Evolutionary conservation across 2,797 vertebrate genomes (phyloP), one percentile per base, ranked within the genome.

Genomic region (Chromobotia macracanthus): DNA sequence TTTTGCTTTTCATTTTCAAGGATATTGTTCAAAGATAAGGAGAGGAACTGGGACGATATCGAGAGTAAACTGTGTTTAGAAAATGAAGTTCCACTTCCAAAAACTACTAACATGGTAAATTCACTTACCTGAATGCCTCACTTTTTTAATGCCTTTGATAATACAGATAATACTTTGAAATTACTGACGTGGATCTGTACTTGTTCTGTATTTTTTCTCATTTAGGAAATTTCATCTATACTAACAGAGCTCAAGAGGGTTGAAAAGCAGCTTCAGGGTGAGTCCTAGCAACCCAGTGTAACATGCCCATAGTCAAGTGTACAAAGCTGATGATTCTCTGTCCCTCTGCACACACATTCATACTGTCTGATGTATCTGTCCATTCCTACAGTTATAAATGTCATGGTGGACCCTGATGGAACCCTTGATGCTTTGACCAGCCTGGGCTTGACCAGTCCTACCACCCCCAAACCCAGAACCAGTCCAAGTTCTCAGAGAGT

Each of bases 321-420:
- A 63, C 1, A 9, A 81, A 64, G 38, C 68, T n/a, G 31, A 23
- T 21, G 11, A 41, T 72, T 44, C 3, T 48, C 58, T 58, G 15
- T 48, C 38, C 15, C 25, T 7, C 25, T 41, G 7, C 6, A 53
- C 13, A 56, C 0, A 28, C 38, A 46, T 55, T 56, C 19, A 56
- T 68, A 55, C 12, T 23, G 23, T 51, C 15, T 70, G 10, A 72
- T 38, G 5, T 50, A 3, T 25, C 73, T 61, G 23, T 79, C 10
- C 16, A 64, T 56, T 21, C 48, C 63, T 76, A 10, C 84, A 99
- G 98, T 95, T 46, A 99, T 99, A 87, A 97, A 99, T 71, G 90
- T 96, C 79, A 99, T 99, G 96, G 96, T 99, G 41, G 98, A 99
- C 89, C 97, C 98, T 2, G 97, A 99, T 51, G 97, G 97, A 78